Percentiles rank a stretch among this genome's conserved stretches.
phyloP scores from a whole-genome alignment of 2,888 invertebrate species.

The Biston betularia region DNA sequence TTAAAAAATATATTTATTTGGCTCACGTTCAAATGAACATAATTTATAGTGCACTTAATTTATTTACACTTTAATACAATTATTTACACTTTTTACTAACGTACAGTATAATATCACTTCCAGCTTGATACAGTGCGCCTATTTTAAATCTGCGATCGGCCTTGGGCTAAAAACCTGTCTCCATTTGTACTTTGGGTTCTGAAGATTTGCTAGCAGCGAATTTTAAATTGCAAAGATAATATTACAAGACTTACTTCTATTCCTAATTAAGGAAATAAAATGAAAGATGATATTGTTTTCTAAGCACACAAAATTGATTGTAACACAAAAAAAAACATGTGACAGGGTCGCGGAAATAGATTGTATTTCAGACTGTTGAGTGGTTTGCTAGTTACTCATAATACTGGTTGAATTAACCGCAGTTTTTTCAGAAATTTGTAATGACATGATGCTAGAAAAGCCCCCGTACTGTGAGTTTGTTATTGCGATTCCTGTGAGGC shows the following conservation, averaged over 20 bases:
- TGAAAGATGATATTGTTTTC: not conserved
- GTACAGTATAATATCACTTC: constrained; percentile 11
- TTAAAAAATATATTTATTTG: not conserved
- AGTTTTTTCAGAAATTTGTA: too few species aligned
- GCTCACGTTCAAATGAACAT: not conserved
- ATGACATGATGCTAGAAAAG: too few species aligned
- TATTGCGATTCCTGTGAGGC: too few species aligned
- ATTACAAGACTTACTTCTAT: not conserved
- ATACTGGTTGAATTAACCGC: too few species aligned
- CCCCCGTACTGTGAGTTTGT: too few species aligned
- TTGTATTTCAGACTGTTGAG: too few species aligned
- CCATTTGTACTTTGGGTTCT: constrained; percentile 16
- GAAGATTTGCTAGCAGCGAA: constrained; percentile 8
- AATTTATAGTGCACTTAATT: constrained; percentile 4
- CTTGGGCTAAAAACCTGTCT: constrained; percentile 33
- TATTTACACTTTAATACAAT: too few species aligned
- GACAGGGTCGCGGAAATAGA: too few species aligned
- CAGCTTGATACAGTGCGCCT: constrained; percentile 18
- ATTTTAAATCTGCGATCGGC: constrained; percentile 27
- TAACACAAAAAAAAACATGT: too few species aligned
- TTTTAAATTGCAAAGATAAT: constrained; percentile 7
- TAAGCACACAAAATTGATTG: too few species aligned
- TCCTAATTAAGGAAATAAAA: not conserved
- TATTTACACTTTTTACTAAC: not conserved
- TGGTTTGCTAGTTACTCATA: too few species aligned